Evolutionary conservation across 2,113 vertebrate species (phyloP).

Genomic region (Sinocyclocheilus anophthalmus): DNA sequence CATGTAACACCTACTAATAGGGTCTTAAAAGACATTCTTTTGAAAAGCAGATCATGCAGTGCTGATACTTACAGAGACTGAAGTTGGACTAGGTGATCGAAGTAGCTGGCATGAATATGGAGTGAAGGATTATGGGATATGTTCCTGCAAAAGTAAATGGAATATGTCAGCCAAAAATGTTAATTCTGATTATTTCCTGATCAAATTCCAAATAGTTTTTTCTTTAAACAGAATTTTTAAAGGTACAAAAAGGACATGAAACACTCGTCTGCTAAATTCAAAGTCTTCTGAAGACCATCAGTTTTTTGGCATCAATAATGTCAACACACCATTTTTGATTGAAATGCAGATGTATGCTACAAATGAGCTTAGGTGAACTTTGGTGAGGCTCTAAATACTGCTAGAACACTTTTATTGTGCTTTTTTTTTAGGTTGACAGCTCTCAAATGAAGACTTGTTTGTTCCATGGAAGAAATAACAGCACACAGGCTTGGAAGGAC

Average conservation of each 20-base stretch:
- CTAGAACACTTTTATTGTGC: background rate
- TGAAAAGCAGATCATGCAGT: background rate
- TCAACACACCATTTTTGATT: background rate
- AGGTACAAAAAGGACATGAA: background rate
- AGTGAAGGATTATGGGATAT: conserved; percentile 80
- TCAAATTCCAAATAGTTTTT: background rate
- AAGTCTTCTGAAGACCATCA: background rate
- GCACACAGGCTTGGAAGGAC: background rate
- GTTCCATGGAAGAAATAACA: conserved; percentile 12
- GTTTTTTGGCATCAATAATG: background rate
- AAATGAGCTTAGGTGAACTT: background rate
- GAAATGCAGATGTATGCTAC: background rate
- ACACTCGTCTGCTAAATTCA: too few relatives aligned
- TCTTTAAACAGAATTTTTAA: background rate
- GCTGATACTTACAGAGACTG: conserved; percentile 79
- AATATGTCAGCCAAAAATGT: background rate
- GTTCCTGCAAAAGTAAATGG: conserved; percentile 72
- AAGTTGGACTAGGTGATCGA: conserved; percentile 75
- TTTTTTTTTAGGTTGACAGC: background rate
- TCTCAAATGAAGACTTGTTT: background rate
- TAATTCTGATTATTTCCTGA: background rate
- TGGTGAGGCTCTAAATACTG: background rate
- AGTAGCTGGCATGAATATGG: conserved; percentile 71
- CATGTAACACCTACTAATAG: background rate
- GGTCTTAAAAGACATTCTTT: background rate